Conservation (phyloP, 2,888 invertebrate species). For the Anthophora plumipes region DNA sequence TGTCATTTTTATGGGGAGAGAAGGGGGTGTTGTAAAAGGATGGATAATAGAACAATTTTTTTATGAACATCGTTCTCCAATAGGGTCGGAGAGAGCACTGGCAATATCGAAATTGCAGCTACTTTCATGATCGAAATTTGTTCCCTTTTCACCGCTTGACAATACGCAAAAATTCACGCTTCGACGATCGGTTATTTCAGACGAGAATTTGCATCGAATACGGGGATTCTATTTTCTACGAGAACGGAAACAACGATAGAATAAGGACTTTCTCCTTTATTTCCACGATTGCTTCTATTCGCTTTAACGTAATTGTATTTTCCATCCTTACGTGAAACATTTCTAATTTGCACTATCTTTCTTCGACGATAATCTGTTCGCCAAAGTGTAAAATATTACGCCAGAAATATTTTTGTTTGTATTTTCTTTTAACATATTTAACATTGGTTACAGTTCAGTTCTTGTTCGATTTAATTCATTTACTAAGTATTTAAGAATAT, state of each 20-base stretch:
- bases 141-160: conserved; percentile 48
- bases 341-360: not conserved
- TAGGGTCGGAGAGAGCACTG: conserved; percentile 26
- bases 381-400: too few relatives aligned
- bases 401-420: too few relatives aligned
- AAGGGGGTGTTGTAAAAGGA: conserved; percentile 1
- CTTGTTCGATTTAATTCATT: too few relatives aligned
- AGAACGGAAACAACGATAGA: not conserved
- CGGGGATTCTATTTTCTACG: conserved; percentile 8
- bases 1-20: not conserved
- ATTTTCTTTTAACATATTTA: too few relatives aligned
- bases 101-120: conserved; percentile 54
- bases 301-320: not conserved
- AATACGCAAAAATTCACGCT: conserved; percentile 50
- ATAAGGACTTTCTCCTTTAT: not conserved
- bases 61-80: conserved; percentile 34
- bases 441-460: too few relatives aligned
- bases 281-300: not conserved
- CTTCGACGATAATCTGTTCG: too few relatives aligned
- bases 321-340: not conserved
- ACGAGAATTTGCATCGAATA: conserved; percentile 22
- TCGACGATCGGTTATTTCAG: conserved; percentile 42
- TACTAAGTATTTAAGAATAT: too few relatives aligned
- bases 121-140: conserved; percentile 54
- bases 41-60: conserved; percentile 33